A percentile compares a stretch with the other conserved stretches of the same genome.
phyloP scores from a whole-genome alignment of 2,888 invertebrate species.

The Hydrotaea cyrtoneurina region DNA sequence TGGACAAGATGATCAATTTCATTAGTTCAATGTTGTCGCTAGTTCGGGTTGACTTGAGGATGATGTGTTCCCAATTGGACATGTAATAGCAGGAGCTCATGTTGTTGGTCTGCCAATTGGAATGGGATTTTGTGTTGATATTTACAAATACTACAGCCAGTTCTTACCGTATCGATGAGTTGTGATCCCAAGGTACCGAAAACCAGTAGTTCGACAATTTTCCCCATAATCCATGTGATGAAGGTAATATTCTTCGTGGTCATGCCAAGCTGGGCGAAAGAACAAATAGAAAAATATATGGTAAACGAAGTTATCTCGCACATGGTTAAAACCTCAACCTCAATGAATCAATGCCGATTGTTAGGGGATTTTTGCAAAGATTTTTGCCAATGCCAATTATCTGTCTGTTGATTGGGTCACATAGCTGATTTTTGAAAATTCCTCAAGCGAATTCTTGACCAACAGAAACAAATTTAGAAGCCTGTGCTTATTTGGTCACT shows the following conservation, averaged over 20 bases:
- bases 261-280: conserved; percentile 57
- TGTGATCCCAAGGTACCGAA: conserved; percentile 70
- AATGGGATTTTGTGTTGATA: no score
- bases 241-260: conserved; percentile 65
- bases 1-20: conserved; percentile 67
- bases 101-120: conserved; percentile 65
- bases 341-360: no score
- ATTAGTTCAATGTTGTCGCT: conserved; percentile 68
- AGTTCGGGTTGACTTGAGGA: conserved; percentile 63
- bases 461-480: no score
- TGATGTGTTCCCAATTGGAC: conserved; percentile 70
- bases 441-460: no score
- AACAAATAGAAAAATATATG: not conserved
- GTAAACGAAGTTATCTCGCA: no score
- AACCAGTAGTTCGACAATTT: conserved; percentile 69
- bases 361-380: no score
- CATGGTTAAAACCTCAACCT: no score
- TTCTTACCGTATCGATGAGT: conserved; percentile 68
- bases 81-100: conserved; percentile 70
- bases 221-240: conserved; percentile 68
- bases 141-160: no score
- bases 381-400: no score
- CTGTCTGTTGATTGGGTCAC: no score
- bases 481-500: no score
- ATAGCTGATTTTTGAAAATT: no score